Evolutionary conservation across 1,140 invertebrate genomes (phyloP).

Genomic region (Drosophila yakuba): DNA sequence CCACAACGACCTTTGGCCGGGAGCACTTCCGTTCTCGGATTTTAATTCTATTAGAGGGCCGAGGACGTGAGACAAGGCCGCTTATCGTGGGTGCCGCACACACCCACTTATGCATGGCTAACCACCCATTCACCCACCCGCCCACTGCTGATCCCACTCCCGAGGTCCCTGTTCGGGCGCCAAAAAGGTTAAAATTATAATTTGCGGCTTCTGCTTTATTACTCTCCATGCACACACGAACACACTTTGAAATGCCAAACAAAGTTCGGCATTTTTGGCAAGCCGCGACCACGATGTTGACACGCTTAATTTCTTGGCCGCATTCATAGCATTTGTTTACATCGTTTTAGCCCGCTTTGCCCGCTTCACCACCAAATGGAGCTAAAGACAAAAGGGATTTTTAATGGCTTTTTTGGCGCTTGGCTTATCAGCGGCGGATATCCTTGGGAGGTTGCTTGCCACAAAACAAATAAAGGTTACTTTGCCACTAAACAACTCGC

Average conservation of each 20-base stretch:
- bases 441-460: constrained; percentile 62
- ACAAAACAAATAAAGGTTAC: constrained; percentile 78
- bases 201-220: constrained; percentile 80
- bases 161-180: constrained; percentile 5
- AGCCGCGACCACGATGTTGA: constrained; percentile 61
- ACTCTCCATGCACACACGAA: constrained; percentile 39
- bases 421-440: constrained; percentile 72
- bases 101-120: constrained; percentile 5
- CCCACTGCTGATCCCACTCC: neutral
- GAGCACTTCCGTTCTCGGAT: constrained; percentile 66
- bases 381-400: constrained; percentile 64
- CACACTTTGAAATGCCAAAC: constrained; percentile 48
- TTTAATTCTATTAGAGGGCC: constrained; percentile 75
- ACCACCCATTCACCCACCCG: no score
- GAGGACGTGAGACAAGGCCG: constrained; percentile 32
- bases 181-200: constrained; percentile 81
- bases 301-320: constrained; percentile 81
- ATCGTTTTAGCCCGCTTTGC: constrained; percentile 47
- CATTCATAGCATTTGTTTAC: constrained; percentile 78
- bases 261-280: constrained; percentile 72
- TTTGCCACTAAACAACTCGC: constrained; percentile 48
- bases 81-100: constrained; percentile 60
- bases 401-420: constrained; percentile 69
- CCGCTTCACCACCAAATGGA: neutral
- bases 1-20: constrained; percentile 71